Percentiles rank a stretch among this genome's conserved stretches.
These are phyloP conservation scores for Neosilurus mollespiculum DNA, from an alignment of 2,797 vertebrate genomes.

Conservation along the genomic window DNA sequence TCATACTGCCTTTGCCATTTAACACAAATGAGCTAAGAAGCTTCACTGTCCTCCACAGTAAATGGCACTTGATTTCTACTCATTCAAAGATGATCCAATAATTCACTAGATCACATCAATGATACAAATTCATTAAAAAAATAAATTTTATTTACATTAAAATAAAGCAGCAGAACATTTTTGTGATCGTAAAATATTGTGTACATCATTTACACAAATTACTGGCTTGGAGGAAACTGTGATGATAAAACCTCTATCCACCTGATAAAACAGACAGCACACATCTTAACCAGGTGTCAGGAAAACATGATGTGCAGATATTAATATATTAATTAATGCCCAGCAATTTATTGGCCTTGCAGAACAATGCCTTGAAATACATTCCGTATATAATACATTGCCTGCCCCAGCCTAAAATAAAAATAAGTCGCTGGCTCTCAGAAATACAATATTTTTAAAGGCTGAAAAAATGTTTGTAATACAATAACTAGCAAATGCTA, in stretches of 20 bases:
- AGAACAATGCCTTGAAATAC: not conserved
- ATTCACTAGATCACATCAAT: not conserved
- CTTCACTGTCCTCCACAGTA: not conserved
- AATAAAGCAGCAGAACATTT: constrained; percentile 5
- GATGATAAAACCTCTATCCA: not conserved
- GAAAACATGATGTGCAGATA: not conserved
- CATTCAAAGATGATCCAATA: not conserved
- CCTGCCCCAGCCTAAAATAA: too few species aligned
- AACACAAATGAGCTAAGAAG: not conserved
- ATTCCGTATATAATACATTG: not conserved
- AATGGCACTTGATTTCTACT: not conserved
- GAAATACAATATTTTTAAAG: not conserved
- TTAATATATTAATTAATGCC: not conserved
- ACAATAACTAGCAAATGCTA: not conserved
- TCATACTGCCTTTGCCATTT: not conserved
- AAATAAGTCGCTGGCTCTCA: not conserved
- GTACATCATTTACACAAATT: not conserved
- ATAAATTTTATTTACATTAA: constrained; percentile 48
- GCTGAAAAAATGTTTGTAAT: too few species aligned
- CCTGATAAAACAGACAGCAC: not conserved
- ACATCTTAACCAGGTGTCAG: not conserved
- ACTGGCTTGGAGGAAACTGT: not conserved
- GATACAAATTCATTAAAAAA: constrained; percentile 42
- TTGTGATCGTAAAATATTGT: not conserved
- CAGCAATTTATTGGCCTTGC: not conserved